Percentiles rank a stretch among this genome's conserved stretches.
phyloP scores from a whole-genome alignment of 2,797 vertebrate species.

The Myotis findleyi region DNA sequence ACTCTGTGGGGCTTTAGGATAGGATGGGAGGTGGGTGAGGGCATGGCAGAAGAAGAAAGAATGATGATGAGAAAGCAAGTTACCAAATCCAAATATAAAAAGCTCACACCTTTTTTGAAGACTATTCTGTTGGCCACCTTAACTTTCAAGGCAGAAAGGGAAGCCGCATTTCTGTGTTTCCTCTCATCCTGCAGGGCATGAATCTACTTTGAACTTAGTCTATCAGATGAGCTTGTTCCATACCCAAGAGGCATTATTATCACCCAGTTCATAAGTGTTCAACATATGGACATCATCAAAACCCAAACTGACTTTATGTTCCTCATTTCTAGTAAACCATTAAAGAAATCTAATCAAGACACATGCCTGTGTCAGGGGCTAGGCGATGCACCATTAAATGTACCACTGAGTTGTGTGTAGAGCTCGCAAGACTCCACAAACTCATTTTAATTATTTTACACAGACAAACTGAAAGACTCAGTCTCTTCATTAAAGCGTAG shows the following conservation, averaged over 20 bases:
- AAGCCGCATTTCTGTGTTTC: slow-evolving; percentile 1
- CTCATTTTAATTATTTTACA: slow-evolving; percentile 84
- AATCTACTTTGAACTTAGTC: slow-evolving; percentile 60
- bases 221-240: slow-evolving; percentile 56
- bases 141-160: slow-evolving; percentile 9
- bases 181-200: slow-evolving; percentile 49
- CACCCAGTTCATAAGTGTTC: slow-evolving; percentile 63
- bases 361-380: slow-evolving; percentile 49
- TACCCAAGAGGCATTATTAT: slow-evolving; percentile 68
- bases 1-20: neutral
- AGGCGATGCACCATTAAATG: slow-evolving; percentile 73
- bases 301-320: slow-evolving; percentile 57
- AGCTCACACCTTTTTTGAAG: neutral
- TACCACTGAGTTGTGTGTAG: slow-evolving; percentile 66
- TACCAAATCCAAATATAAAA: neutral
- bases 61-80: neutral
- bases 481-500: slow-evolving; percentile 79
- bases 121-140: neutral
- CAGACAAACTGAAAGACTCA: slow-evolving; percentile 79
- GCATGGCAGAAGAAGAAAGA: neutral
- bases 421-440: slow-evolving; percentile 75
- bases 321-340: slow-evolving; percentile 61
- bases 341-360: slow-evolving; percentile 74
- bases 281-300: slow-evolving; percentile 64
- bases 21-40: neutral